Evolutionary conservation across 2,797 vertebrate species (phyloP), one percentile per base, ranked within the genome.

Genomic region (Synanceia verrucosa): DNA sequence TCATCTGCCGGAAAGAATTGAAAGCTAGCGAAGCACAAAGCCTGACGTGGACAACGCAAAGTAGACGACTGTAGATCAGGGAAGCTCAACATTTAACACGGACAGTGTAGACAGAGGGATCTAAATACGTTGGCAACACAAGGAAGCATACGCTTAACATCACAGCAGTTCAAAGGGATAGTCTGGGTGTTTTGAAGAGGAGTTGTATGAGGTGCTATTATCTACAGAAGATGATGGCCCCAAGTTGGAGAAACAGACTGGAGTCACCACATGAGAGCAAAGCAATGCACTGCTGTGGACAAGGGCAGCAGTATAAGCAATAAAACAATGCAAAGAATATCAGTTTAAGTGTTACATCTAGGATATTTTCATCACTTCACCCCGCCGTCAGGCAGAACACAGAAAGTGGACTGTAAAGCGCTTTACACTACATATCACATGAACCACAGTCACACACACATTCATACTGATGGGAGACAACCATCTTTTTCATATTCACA

Each of bases 31-130:
- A 66, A 70, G 39, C 41, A 46, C 12, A 34, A 39, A 57, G 61
- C 60, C 43, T 16, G 18, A 71, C 64, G 48, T 34, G 57, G 51
- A 59, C 63, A 63, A 56, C 26, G 48, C 47, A 76, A 68, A 64
- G 47, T 6, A 70, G 72, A 57, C 19, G 39, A 31, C 43, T 31
- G 44, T 6, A 62, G 73, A 57, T 47, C 29, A 43, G 9, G 6
- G 59, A 59, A 29, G 29, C 43, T 76, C 28, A 21, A 29, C 19
- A 44, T 48, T 61, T 34, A 43, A 57, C 16, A 14, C 12, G 3
- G 18, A 46, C 53, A 16, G 21, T 21, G 46, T 8, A 33, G 48
- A 67, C 21, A 39, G 81, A 65, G 65, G 6, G 21, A 62, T 37
- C 9, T 34, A 29, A 43, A 67, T 43, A 28, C 5, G 28, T 72